phyloP scores from a whole-genome alignment of 1,140 invertebrate genomes.

The Vollenhovia emeryi region DNA sequence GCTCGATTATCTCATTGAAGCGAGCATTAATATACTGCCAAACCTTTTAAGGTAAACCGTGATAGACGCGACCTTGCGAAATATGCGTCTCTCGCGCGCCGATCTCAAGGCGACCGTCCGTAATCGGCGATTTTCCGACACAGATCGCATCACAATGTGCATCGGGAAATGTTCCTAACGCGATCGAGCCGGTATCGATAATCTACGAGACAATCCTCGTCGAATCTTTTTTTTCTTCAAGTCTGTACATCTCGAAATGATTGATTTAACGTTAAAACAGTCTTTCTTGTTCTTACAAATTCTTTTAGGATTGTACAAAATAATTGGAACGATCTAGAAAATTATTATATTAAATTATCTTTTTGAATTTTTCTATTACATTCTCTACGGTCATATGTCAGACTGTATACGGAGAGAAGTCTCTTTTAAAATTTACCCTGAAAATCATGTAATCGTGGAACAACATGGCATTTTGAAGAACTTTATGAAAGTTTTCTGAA shows the following conservation, averaged over 20 bases:
- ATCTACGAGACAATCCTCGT: not conserved
- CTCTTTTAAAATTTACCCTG: too few species aligned
- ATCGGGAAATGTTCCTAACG: not conserved
- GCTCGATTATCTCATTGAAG: slow-evolving; percentile 92
- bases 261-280: not conserved
- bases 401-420: too few species aligned
- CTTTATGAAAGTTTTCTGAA: too few species aligned
- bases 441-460: too few species aligned
- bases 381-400: not conserved
- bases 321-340: not conserved
- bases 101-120: slow-evolving; percentile 26
- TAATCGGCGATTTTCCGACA: slow-evolving; percentile 28
- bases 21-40: slow-evolving; percentile 91
- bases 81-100: slow-evolving; percentile 5
- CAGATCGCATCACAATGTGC: slow-evolving; percentile 11
- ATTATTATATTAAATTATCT: not conserved
- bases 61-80: slow-evolving; percentile 9
- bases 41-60: slow-evolving; percentile 89
- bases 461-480: too few species aligned
- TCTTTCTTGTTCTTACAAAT: not conserved
- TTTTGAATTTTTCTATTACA: not conserved
- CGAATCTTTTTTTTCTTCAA: not conserved
- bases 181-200: not conserved
- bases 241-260: not conserved
- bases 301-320: not conserved